These are phyloP conservation scores for Eudyptes chrysolophus DNA, from an alignment of 2,113 vertebrate species.

Conservation along the genomic window DNA sequence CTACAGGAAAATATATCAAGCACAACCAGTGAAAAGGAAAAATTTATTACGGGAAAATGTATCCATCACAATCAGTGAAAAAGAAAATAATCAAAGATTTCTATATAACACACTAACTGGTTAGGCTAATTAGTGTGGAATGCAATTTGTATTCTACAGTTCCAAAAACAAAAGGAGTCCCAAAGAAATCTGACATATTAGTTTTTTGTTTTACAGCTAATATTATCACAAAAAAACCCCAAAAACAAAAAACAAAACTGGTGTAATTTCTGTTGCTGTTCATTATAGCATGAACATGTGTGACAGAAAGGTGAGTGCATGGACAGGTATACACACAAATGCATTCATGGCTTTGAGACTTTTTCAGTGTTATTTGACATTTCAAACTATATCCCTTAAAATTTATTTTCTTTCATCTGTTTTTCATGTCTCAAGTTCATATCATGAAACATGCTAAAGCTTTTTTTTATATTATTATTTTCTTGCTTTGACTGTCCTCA, in stretches of 20 bases:
- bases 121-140: conserved; percentile 50
- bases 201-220: not conserved
- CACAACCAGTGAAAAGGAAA: not conserved
- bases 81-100: not conserved
- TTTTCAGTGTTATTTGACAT: not conserved
- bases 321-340: not conserved
- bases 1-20: not conserved
- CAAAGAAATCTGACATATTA: conserved; percentile 1
- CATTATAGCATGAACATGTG: not conserved
- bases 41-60: not conserved
- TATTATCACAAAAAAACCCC: not conserved
- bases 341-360: not conserved
- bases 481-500: not conserved
- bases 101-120: not conserved
- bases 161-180: not conserved
- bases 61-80: not conserved
- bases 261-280: not conserved
- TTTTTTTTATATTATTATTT: not conserved
- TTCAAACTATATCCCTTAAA: not conserved
- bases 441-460: not conserved
- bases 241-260: not conserved
- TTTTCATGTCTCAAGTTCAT: not conserved
- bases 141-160: conserved; percentile 42
- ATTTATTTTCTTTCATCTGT: not conserved
- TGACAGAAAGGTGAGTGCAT: not conserved